A percentile compares a stretch with the other conserved stretches of the same genome.
These are phyloP conservation scores for Drosophila kuntzei DNA, from an alignment of 2,888 invertebrate genomes.

Conservation along the genomic window DNA sequence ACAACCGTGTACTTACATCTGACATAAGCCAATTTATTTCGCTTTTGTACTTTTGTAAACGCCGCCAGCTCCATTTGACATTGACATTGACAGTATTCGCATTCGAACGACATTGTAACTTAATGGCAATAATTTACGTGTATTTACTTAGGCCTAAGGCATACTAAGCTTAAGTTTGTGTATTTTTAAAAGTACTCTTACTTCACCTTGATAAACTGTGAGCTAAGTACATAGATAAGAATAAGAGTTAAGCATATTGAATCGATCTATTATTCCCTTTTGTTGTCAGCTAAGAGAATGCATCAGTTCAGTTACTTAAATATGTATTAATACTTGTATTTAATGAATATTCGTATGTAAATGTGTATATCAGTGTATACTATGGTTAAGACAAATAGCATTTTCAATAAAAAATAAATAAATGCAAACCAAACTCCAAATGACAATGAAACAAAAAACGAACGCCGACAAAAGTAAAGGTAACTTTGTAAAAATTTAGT, in stretches of 20 bases:
- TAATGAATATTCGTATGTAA: slow-evolving; percentile 15
- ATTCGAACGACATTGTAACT: slow-evolving; percentile 81
- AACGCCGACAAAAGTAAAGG: slow-evolving; percentile 56
- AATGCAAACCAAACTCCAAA: slow-evolving; percentile 32
- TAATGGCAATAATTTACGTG: slow-evolving; percentile 82
- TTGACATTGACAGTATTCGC: slow-evolving; percentile 62
- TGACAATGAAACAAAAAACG: slow-evolving; percentile 36
- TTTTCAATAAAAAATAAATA: slow-evolving; percentile 59
- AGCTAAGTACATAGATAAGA: slow-evolving; percentile 26
- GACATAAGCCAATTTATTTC: slow-evolving; percentile 52
- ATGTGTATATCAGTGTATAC: slow-evolving; percentile 38
- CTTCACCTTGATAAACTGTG: slow-evolving; percentile 25
- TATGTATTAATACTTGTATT: slow-evolving; percentile 38
- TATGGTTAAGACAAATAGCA: slow-evolving; percentile 56
- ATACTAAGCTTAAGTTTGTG: slow-evolving; percentile 33
- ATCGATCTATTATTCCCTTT: slow-evolving; percentile 29
- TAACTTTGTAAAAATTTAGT: slow-evolving; percentile 31
- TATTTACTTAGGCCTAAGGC: slow-evolving; percentile 67
- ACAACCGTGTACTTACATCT: slow-evolving; percentile 20
- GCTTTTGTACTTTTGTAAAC: slow-evolving; percentile 63
- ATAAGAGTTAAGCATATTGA: slow-evolving; percentile 17
- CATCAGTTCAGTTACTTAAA: slow-evolving; percentile 39
- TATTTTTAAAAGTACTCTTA: slow-evolving; percentile 49
- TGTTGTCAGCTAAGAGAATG: slow-evolving; percentile 43
- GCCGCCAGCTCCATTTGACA: slow-evolving; percentile 32